phyloP scores from a whole-genome alignment of 2,888 invertebrate species.

The Chelonus formosanus region DNA sequence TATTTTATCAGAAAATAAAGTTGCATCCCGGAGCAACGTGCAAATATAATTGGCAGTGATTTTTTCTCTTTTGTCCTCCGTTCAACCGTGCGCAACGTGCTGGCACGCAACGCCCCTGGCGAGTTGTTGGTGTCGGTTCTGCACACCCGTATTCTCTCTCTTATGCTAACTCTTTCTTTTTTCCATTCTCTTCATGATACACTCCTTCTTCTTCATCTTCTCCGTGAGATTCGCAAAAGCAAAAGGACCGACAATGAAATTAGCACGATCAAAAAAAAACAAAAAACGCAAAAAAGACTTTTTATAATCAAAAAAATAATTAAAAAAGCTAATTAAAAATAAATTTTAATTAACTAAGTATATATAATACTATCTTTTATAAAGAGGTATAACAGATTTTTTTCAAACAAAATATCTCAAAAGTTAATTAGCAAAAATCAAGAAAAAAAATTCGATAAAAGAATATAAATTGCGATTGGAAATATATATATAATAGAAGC shows the following conservation, averaged over 20 bases:
- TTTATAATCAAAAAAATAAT: not conserved
- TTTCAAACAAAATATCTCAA: not conserved
- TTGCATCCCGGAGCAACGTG: constrained; percentile 20
- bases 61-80: constrained; percentile 46
- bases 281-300: not conserved
- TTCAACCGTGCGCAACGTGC: constrained; percentile 54
- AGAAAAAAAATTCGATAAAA: not conserved
- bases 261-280: not conserved
- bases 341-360: not conserved
- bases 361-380: not conserved
- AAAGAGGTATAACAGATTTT: too few species aligned
- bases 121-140: constrained; percentile 51
- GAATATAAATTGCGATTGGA: not conserved
- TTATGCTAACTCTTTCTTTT: constrained; percentile 13
- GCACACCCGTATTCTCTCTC: constrained; percentile 37
- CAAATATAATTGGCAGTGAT: constrained; percentile 27
- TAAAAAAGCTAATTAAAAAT: not conserved
- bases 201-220: constrained; percentile 8
- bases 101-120: constrained; percentile 55
- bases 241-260: constrained; percentile 5
- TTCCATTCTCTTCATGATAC: constrained; percentile 20
- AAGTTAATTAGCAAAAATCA: not conserved
- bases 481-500: too few species aligned
- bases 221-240: too few species aligned
- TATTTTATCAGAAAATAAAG: constrained; percentile 17